These are phyloP conservation scores for Chrysoperla carnea DNA, from an alignment of 1,140 invertebrate genomes.

Conservation along the genomic window DNA sequence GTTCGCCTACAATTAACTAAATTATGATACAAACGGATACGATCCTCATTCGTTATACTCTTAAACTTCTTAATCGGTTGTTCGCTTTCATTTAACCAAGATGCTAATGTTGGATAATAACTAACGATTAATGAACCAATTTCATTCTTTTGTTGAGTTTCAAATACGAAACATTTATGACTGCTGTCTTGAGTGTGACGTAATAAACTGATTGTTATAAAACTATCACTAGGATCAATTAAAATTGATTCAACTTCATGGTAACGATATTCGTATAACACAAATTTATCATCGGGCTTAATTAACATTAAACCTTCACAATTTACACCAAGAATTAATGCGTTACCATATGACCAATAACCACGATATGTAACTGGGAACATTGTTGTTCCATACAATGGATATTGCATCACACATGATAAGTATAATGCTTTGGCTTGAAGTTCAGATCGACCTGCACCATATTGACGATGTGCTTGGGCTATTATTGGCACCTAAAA, in stretches of 20 bases:
- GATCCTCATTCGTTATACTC: constrained; percentile 58
- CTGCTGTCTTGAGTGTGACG: constrained; percentile 40
- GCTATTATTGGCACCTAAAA: constrained; percentile 58
- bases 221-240: constrained; percentile 79
- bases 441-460: constrained; percentile 72
- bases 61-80: constrained; percentile 40
- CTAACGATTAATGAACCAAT: constrained; percentile 84
- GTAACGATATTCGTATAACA: constrained; percentile 77
- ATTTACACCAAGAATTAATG: constrained; percentile 65
- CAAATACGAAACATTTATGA: constrained; percentile 85
- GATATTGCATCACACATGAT: constrained; percentile 94
- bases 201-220: constrained; percentile 66
- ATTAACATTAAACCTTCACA: constrained; percentile 78
- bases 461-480: constrained; percentile 78
- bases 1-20: constrained; percentile 57
- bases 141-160: constrained; percentile 75
- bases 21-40: constrained; percentile 64
- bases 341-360: constrained; percentile 9
- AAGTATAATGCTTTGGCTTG: constrained; percentile 88
- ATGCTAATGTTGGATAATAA: constrained; percentile 69
- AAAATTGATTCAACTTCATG: constrained; percentile 78
- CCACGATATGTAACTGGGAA: constrained; percentile 44
- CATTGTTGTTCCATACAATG: constrained; percentile 85
- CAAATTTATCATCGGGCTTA: constrained; percentile 76
- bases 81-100: constrained; percentile 73